Base-by-base conservation (phyloP, 1,140 invertebrate species). In the Batillaria attramentaria region DNA sequence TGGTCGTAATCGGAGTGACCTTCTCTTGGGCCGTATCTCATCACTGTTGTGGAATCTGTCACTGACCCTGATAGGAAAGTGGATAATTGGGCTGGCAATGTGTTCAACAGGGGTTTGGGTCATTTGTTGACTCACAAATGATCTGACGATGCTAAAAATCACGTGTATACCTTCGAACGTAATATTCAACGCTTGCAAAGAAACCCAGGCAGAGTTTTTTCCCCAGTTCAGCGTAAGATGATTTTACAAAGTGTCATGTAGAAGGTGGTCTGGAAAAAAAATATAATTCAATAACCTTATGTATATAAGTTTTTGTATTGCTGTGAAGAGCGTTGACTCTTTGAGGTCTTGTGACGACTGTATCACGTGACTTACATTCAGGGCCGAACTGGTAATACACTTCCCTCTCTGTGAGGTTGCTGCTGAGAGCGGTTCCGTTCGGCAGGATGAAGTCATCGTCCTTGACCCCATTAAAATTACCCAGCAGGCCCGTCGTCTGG, bases 381-480 rank as follows among this genome's bases (percentile, higher is more conserved):
- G 2, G 72, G 18, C 57, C 72, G 43, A 74, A 74, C 10, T 68
- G 57, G 28, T 43, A 41, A 35, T 74, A 54, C n/a, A 74, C 57
- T 24, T 74, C 28, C 0, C 35, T 24, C n/a, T 81, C 79, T 8
- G 79, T 78, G 5, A 65, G 18, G 66, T 81, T 78, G 6, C 41
- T 37, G 18, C 37, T 0, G 16, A 79, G 35, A 24, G 69, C 46
- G 33, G 72, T 79, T 43, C 72, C 72, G 43, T 76, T 75, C 37
- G 78, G 72, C 24, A 75, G 28, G 28, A 41, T 1, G 41, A 75
- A 79, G 46, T 79, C 78, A 50, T 79, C 43, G 20, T 33, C 42
- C 6, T 31, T n/a, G 57, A 28, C 33, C 8, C 57, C 57, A 10
- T 62, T 62, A 31, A 62, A 62, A 31, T 62, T 62, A n/a, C 78